Percentiles rank a stretch among this genome's conserved stretches.
Evolutionary conservation across 2,888 invertebrate species (phyloP).

Genomic region (Scelioninae gen. 1): DNA sequence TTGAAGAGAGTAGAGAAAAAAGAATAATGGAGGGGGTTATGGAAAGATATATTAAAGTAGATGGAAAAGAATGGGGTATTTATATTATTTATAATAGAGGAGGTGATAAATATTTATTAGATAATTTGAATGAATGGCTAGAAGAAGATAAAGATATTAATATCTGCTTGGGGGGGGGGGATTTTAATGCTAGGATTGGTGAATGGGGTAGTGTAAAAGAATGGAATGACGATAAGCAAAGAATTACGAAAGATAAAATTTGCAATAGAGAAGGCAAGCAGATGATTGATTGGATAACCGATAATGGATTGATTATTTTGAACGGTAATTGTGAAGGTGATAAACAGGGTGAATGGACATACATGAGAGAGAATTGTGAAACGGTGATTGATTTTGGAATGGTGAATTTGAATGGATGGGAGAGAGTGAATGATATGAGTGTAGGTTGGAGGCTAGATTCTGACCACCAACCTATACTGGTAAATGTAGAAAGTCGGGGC

Average conservation of each 20-base stretch:
- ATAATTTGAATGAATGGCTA: background rate
- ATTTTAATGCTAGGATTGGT: constrained; percentile 2
- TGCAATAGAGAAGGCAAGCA: background rate
- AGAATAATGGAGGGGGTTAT: background rate
- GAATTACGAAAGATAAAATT: background rate
- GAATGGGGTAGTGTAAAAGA: background rate
- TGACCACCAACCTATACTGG: no score
- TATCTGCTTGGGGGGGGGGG: background rate
- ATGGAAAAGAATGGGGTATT: background rate
- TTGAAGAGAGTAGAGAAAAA: background rate
- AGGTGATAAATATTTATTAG: background rate
- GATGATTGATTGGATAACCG: background rate
- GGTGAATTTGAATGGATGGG: background rate
- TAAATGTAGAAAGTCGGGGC: no score
- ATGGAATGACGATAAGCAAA: background rate
- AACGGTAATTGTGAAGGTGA: constrained; percentile 1
- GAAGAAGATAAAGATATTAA: background rate
- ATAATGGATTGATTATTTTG: background rate
- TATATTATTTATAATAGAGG: background rate
- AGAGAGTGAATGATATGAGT: no score
- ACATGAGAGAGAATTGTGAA: background rate
- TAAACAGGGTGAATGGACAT: background rate
- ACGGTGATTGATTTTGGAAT: background rate
- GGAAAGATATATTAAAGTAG: background rate
- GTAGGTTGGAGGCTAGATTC: no score